phyloP scores from a whole-genome alignment of 2,888 invertebrate genomes.

The Parnassius mnemosyne region DNA sequence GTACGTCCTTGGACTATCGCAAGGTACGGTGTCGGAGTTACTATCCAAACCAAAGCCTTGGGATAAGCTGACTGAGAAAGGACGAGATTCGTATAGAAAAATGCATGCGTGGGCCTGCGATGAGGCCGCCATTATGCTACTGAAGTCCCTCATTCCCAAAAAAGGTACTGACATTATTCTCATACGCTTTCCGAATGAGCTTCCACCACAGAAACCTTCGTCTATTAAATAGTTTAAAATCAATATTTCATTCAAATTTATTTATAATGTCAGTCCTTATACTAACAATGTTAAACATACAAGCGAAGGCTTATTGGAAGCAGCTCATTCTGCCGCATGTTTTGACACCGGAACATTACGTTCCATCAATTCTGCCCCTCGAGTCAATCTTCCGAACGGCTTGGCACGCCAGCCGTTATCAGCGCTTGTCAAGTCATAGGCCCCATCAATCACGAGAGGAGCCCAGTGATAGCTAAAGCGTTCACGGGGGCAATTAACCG shows the following conservation, averaged over 20 bases:
- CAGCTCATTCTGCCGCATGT: slow-evolving; percentile 45
- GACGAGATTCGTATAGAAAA: slow-evolving; percentile 98
- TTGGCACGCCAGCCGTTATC: slow-evolving; percentile 61
- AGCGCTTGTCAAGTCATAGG: slow-evolving; percentile 57
- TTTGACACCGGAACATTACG: slow-evolving; percentile 42
- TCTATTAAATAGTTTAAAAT: slow-evolving; percentile 3
- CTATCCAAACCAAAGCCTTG: slow-evolving; percentile 99
- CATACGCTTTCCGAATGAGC: slow-evolving; percentile 38
- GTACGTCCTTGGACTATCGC: slow-evolving; percentile 97
- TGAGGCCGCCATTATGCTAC: slow-evolving; percentile 96
- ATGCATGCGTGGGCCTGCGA: slow-evolving; percentile 99
- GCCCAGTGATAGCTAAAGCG: slow-evolving; percentile 47
- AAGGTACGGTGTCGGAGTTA: slow-evolving; percentile 98
- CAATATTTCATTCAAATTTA: no score
- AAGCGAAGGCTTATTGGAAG: slow-evolving; percentile 29
- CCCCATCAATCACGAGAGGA: slow-evolving; percentile 70
- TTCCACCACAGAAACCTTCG: slow-evolving; percentile 27
- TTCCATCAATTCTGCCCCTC: slow-evolving; percentile 48
- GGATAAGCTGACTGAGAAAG: slow-evolving; percentile 99
- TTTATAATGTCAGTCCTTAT: slow-evolving; percentile 24
- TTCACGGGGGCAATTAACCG: slow-evolving; percentile 58
- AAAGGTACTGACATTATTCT: slow-evolving; percentile 88
- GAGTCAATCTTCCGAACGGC: slow-evolving; percentile 62
- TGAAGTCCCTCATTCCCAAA: slow-evolving; percentile 98
- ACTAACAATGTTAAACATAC: not conserved